Evolutionary conservation across 1,140 invertebrate species (phyloP).

Genomic region (Centruroides sculpturatus): DNA sequence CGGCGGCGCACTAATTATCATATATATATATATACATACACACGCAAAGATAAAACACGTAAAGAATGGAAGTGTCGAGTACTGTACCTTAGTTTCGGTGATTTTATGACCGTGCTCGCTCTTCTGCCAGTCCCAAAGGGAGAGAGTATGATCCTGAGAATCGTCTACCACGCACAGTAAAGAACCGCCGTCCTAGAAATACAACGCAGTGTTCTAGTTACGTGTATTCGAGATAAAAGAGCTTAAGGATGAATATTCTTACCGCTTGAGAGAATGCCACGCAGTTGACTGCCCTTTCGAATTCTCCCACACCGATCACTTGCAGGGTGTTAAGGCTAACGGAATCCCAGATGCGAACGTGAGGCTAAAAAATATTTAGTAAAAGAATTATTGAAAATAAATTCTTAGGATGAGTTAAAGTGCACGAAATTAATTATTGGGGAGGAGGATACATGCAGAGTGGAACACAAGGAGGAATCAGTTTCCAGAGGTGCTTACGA

Average conservation of each 20-base stretch:
- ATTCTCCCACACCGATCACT: slow-evolving; percentile 63
- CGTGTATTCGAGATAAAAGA: background rate
- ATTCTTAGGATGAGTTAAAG: too few relatives aligned
- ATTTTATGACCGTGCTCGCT: slow-evolving; percentile 65
- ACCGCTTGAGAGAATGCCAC: slow-evolving; percentile 76
- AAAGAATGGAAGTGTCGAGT: too few relatives aligned
- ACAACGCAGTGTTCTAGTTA: background rate
- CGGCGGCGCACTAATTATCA: too few relatives aligned
- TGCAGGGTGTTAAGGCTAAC: slow-evolving; percentile 73
- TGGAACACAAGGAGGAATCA: too few relatives aligned
- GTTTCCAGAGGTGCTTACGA: too few relatives aligned
- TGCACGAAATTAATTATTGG: too few relatives aligned
- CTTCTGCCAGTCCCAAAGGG: slow-evolving; percentile 85
- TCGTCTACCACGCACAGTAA: slow-evolving; percentile 75
- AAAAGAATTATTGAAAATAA: too few relatives aligned
- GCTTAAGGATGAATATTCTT: slow-evolving; percentile 20
- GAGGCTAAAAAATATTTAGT: slow-evolving; percentile 43
- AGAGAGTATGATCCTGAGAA: slow-evolving; percentile 71
- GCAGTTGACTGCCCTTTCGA: slow-evolving; percentile 67
- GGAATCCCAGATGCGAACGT: slow-evolving; percentile 86
- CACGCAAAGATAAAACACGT: too few relatives aligned
- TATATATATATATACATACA: too few relatives aligned
- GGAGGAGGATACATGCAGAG: too few relatives aligned
- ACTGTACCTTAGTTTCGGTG: slow-evolving; percentile 70
- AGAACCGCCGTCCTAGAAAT: slow-evolving; percentile 54